A percentile compares a stretch with the other conserved stretches of the same genome.
These are phyloP conservation scores for Diacarnus erythraeanus DNA, from an alignment of 37 sponge, comb jelly and placozoan species.

Conservation along the genomic window DNA sequence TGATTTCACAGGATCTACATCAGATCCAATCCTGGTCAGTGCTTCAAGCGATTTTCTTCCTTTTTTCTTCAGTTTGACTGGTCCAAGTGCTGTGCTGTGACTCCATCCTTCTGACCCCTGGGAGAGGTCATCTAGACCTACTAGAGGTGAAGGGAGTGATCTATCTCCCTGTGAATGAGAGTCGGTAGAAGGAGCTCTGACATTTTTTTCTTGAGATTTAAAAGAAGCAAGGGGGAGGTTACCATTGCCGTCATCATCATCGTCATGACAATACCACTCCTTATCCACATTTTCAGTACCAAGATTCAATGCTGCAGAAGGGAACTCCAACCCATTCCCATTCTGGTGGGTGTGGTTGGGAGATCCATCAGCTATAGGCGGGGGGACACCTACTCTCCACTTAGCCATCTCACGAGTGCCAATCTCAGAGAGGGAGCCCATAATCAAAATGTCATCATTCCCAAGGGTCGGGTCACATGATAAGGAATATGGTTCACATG, in stretches of 20 bases:
- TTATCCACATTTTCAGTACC: background rate
- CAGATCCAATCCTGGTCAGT: constrained; percentile 34
- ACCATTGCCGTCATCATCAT: background rate
- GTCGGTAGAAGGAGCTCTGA: background rate
- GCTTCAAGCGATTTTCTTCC: constrained; percentile 19
- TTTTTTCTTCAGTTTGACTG: constrained; percentile 5
- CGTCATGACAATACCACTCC: background rate
- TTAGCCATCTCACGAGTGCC: background rate
- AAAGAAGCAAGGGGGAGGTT: background rate
- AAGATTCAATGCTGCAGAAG: background rate
- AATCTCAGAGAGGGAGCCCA: constrained; percentile 24
- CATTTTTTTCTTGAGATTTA: background rate
- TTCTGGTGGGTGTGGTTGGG: background rate
- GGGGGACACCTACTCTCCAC: background rate
- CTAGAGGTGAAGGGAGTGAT: background rate
- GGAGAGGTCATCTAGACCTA: too few species aligned
- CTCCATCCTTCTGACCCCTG: too few species aligned
- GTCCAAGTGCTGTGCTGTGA: constrained; percentile 18
- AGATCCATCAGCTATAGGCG: background rate
- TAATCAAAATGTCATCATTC: constrained; percentile 34
- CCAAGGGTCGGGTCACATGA: background rate
- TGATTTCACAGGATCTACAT: background rate
- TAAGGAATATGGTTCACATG: background rate
- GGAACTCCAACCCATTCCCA: background rate
- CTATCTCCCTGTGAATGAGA: background rate